These are phyloP conservation scores for Gambelia wislizenii DNA, from an alignment of 2,797 vertebrate genomes.

Conservation along the genomic window DNA sequence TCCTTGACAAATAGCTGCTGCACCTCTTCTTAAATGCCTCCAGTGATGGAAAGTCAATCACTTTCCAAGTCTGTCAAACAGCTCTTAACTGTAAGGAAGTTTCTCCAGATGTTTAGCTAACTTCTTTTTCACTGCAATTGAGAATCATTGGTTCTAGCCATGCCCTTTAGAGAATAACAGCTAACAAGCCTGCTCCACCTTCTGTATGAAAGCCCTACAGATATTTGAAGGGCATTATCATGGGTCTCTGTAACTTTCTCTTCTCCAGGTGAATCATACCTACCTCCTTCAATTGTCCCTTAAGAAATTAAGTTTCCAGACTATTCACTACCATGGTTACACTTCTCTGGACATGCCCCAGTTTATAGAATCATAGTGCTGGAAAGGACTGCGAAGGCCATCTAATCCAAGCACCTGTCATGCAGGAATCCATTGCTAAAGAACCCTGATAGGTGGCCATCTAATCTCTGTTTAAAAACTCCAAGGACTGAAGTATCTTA, in stretches of 20 bases:
- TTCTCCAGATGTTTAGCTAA: not conserved
- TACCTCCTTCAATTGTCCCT: not conserved
- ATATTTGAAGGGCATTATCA: not conserved
- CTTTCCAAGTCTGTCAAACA: not conserved
- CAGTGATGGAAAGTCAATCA: not conserved
- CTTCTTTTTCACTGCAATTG: not conserved
- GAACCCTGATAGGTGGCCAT: too few relatives aligned
- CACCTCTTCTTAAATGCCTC: not conserved
- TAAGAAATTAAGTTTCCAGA: not conserved
- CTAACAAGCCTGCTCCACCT: not conserved
- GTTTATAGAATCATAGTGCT: too few relatives aligned
- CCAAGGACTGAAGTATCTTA: not conserved
- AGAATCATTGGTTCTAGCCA: not conserved
- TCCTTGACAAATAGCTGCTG: not conserved
- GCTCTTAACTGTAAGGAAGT: not conserved
- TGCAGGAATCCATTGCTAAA: too few relatives aligned
- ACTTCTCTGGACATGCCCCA: not conserved
- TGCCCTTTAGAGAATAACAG: not conserved
- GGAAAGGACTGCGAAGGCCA: too few relatives aligned
- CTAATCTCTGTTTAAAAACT: too few relatives aligned
- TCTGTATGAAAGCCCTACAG: not conserved
- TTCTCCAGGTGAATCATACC: not conserved
- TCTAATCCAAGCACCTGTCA: too few relatives aligned
- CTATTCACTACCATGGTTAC: not conserved
- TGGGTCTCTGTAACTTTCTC: not conserved